Evolutionary conservation across 2,888 invertebrate species (phyloP).

Genomic region (Octonoba sinensis): DNA sequence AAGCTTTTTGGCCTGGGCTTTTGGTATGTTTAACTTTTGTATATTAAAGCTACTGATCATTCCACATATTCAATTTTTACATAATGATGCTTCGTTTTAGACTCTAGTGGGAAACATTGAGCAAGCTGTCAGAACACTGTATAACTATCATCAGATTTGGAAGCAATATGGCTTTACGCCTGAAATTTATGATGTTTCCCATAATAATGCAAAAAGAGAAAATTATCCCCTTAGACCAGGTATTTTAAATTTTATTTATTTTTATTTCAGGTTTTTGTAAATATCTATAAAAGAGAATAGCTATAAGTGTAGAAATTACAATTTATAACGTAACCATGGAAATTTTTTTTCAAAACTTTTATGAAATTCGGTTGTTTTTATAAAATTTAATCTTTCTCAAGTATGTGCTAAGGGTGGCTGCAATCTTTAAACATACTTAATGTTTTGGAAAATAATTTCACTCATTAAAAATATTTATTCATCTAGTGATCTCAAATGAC

Average conservation of each 20-base stretch:
- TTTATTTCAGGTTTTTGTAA: neutral
- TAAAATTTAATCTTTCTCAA: too few relatives aligned
- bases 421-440: too few relatives aligned
- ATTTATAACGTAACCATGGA: too few relatives aligned
- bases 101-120: slow-evolving; percentile 83
- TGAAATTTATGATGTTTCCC: slow-evolving; percentile 95
- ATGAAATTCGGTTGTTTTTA: too few relatives aligned
- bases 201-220: slow-evolving; percentile 85
- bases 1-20: slow-evolving; percentile 98
- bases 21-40: slow-evolving; percentile 73
- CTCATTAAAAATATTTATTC: too few relatives aligned
- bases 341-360: too few relatives aligned
- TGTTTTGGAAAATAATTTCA: too few relatives aligned
- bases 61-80: neutral
- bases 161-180: slow-evolving; percentile 97
- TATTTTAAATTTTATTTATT: slow-evolving; percentile 65
- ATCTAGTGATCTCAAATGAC: too few relatives aligned
- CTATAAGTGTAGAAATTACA: too few relatives aligned
- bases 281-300: too few relatives aligned
- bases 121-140: slow-evolving; percentile 90
- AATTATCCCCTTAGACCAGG: slow-evolving; percentile 93
- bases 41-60: neutral
- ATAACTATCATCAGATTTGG: slow-evolving; percentile 97
- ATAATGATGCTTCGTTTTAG: slow-evolving; percentile 67
- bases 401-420: too few relatives aligned